Evolutionary conservation across 2,888 invertebrate species (phyloP).

Genomic region (Strigamia maritima): DNA sequence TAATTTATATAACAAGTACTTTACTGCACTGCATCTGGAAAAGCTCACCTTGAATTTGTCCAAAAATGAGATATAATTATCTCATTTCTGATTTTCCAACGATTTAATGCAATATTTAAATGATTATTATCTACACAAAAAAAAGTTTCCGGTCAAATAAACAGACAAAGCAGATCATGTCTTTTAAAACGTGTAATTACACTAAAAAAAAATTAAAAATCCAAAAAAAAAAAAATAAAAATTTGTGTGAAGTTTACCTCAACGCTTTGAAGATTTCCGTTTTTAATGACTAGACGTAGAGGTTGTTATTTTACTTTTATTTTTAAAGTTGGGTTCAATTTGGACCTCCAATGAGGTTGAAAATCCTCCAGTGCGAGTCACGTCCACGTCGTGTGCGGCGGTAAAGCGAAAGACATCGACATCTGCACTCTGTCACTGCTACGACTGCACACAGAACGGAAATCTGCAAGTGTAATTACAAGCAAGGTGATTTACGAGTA

Average conservation of each 20-base stretch:
- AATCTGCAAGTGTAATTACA: slow-evolving; percentile 30
- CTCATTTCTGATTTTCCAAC: not conserved
- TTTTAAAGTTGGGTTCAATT: not conserved
- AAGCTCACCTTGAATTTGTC: not conserved
- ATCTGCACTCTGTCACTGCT: slow-evolving; percentile 6
- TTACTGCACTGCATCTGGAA: no score
- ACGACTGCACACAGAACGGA: slow-evolving; percentile 26
- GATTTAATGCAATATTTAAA: slow-evolving; percentile 11
- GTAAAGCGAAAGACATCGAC: slow-evolving; percentile 23
- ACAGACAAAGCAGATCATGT: slow-evolving; percentile 21
- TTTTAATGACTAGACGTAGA: not conserved
- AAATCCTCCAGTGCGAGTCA: not conserved
- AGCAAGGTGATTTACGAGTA: slow-evolving; percentile 25
- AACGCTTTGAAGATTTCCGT: slow-evolving; percentile 5
- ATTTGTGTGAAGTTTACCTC: slow-evolving; percentile 3
- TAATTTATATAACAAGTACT: not conserved
- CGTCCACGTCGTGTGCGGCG: slow-evolving; percentile 14
- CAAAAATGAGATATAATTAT: not conserved
- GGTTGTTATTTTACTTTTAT: not conserved
- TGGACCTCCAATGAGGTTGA: not conserved
- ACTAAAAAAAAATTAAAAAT: not conserved
- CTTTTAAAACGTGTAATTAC: slow-evolving; percentile 21
- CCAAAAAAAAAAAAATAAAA: not conserved
- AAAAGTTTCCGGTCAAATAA: slow-evolving; percentile 34
- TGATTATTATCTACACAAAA: not conserved